Conservation (phyloP, 2,888 invertebrate species). For the Chalcosyrphus nemorum region DNA sequence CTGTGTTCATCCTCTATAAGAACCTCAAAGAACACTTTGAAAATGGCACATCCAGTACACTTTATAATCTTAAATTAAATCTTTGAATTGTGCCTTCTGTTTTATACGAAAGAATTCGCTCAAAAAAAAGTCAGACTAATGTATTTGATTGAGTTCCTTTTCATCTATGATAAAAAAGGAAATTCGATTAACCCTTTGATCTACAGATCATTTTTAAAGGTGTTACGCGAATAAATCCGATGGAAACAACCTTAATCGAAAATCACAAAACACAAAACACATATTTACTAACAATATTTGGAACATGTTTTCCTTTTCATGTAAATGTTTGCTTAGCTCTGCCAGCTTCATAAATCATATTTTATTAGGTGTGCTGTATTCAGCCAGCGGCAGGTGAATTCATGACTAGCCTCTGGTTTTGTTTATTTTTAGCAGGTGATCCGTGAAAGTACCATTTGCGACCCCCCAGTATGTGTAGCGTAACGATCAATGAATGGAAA, state of each 20-base stretch:
- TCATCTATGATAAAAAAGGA: slow-evolving; percentile 13
- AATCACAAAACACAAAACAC: slow-evolving; percentile 1
- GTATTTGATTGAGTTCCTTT: background rate
- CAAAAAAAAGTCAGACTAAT: background rate
- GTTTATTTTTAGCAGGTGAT: slow-evolving; percentile 63
- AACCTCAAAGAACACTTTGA: no score
- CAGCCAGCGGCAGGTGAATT: slow-evolving; percentile 42
- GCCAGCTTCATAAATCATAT: slow-evolving; percentile 55
- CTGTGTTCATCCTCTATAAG: no score
- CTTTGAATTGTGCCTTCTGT: no score
- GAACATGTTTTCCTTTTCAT: slow-evolving; percentile 46
- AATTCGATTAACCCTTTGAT: slow-evolving; percentile 35
- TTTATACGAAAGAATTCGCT: no score
- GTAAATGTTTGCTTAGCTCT: slow-evolving; percentile 60
- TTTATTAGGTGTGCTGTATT: slow-evolving; percentile 55
- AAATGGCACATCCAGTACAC: no score
- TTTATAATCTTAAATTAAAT: no score
- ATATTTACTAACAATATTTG: slow-evolving; percentile 36
- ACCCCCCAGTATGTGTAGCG: background rate
- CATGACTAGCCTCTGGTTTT: slow-evolving; percentile 21
- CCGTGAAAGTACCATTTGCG: slow-evolving; percentile 6
- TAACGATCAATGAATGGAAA: background rate
- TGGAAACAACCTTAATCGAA: slow-evolving; percentile 1
- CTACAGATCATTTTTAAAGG: background rate
- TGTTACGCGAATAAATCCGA: background rate